Conservation (phyloP, 2,797 vertebrate genomes). For the Argentina silus region DNA sequence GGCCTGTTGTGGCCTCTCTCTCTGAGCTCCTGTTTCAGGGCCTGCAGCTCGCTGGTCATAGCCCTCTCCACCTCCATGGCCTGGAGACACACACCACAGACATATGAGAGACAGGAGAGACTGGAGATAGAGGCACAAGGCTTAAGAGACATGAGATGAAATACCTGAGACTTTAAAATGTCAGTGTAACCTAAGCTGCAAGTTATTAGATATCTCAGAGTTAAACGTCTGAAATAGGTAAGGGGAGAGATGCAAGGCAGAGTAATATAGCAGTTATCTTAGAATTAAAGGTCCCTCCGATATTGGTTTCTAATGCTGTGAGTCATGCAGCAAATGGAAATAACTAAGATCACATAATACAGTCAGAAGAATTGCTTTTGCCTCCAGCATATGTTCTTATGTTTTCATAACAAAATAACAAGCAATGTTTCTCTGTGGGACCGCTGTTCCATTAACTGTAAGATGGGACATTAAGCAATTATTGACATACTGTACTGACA, state of each 20-base stretch:
- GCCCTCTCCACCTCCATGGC: constrained; percentile 74
- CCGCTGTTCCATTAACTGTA: background rate
- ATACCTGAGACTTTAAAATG: constrained; percentile 41
- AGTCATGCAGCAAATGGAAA: constrained; percentile 11
- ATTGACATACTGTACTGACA: background rate
- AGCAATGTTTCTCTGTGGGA: background rate
- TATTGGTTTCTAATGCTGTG: constrained; percentile 18
- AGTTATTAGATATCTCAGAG: constrained; percentile 13
- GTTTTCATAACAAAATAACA: constrained; percentile 8
- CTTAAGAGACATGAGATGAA: constrained; percentile 26
- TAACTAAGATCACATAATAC: constrained; percentile 4
- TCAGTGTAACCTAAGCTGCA: constrained; percentile 11
- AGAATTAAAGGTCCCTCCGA: constrained; percentile 26
- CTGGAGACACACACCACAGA: constrained; percentile 56
- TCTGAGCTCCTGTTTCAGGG: constrained; percentile 71
- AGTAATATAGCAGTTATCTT: constrained; percentile 25
- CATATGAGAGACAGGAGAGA: constrained; percentile 1
- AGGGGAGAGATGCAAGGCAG: constrained; percentile 30
- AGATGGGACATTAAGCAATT: background rate
- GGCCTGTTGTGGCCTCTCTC: constrained; percentile 59
- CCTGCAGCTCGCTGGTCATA: constrained; percentile 74
- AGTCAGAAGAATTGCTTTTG: background rate
- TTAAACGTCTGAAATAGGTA: constrained; percentile 32
- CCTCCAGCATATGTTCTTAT: constrained; percentile 1
- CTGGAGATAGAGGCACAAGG: constrained; percentile 23